Percentiles rank a stretch among this genome's conserved stretches.
These are phyloP conservation scores for Ariolimax columbianus DNA, from an alignment of 2,888 invertebrate species.

Conservation along the genomic window DNA sequence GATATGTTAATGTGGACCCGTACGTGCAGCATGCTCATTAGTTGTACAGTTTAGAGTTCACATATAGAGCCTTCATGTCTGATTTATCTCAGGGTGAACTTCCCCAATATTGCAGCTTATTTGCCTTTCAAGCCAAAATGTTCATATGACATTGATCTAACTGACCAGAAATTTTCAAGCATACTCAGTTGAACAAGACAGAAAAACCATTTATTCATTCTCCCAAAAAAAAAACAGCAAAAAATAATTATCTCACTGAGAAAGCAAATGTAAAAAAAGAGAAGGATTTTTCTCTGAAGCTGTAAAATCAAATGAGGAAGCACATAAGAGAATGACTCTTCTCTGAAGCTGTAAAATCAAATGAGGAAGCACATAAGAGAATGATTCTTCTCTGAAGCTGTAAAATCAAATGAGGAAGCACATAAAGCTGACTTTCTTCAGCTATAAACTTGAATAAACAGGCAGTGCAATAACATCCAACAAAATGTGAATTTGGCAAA, in stretches of 20 bases:
- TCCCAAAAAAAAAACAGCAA: neutral
- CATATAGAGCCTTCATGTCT: neutral
- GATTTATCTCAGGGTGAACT: neutral
- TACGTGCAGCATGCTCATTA: neutral
- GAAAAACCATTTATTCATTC: neutral
- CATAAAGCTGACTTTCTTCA: neutral
- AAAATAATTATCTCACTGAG: neutral
- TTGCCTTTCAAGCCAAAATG: neutral
- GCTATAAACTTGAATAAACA: too few relatives aligned
- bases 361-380: too few relatives aligned
- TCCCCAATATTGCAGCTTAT: neutral
- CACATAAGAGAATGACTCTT: too few relatives aligned
- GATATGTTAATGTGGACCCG: neutral
- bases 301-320: neutral
- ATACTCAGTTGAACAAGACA: neutral
- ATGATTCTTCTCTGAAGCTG: too few relatives aligned
- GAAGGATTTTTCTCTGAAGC: neutral
- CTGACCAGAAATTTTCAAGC: neutral
- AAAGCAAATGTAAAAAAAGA: neutral
- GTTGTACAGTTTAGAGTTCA: neutral
- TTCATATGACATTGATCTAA: neutral
- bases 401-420: too few relatives aligned
- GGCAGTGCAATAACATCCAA: constrained; percentile 16
- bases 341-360: too few relatives aligned
- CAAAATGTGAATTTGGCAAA: neutral